Evolutionary conservation across 2,113 vertebrate species (phyloP).

Genomic region (Aphyosemion australe): DNA sequence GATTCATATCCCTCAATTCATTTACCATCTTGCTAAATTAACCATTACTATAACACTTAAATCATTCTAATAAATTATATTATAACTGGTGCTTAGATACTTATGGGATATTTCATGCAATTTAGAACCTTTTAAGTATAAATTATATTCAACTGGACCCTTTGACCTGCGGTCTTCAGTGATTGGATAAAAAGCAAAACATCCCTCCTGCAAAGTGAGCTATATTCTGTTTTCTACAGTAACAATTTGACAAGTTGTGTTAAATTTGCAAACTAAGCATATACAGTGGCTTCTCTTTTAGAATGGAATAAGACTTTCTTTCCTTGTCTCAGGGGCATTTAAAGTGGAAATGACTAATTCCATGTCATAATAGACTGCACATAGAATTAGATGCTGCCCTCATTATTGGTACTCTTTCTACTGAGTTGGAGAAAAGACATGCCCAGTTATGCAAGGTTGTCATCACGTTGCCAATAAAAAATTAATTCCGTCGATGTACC

Average conservation of each 20-base stretch:
- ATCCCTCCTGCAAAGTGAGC: too few relatives aligned
- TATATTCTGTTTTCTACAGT: slow-evolving; percentile 51
- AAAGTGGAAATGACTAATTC: slow-evolving; percentile 19
- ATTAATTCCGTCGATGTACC: slow-evolving; percentile 60
- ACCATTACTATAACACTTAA: too few relatives aligned
- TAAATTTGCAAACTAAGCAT: slow-evolving; percentile 37
- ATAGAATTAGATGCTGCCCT: slow-evolving; percentile 57
- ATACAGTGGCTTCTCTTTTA: slow-evolving; percentile 14
- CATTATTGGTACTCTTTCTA: slow-evolving; percentile 55
- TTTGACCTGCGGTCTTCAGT: too few relatives aligned
- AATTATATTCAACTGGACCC: too few relatives aligned
- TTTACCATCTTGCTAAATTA: too few relatives aligned
- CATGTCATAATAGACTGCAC: slow-evolving; percentile 41
- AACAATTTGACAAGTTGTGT: slow-evolving; percentile 46
- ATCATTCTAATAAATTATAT: too few relatives aligned
- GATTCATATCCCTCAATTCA: too few relatives aligned
- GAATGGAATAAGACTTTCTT: slow-evolving; percentile 16
- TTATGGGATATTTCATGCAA: too few relatives aligned
- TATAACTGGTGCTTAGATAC: too few relatives aligned
- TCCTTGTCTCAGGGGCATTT: slow-evolving; percentile 23
- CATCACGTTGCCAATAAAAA: slow-evolving; percentile 61
- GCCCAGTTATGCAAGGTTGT: slow-evolving; percentile 72
- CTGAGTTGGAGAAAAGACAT: slow-evolving; percentile 64
- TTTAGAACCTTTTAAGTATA: too few relatives aligned
- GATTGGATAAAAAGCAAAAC: too few relatives aligned